Evolutionary conservation across 2,113 vertebrate species (phyloP), one percentile per base, ranked within the genome.

Genomic region (Trinectes maculatus): DNA sequence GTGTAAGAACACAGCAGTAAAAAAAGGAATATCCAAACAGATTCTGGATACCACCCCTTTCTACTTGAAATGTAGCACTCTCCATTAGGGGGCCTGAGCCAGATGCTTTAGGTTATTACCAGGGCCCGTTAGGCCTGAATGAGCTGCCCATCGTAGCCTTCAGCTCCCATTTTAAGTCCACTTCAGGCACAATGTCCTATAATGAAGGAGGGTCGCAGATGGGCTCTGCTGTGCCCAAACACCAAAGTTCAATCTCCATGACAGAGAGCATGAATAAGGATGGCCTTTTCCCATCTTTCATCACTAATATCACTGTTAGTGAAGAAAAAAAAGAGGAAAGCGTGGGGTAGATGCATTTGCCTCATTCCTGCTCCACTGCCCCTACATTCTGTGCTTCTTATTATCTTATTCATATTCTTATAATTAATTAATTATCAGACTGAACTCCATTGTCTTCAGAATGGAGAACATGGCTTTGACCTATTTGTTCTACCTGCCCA

Each of bases 191-290:
- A 84, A 83, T 65, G 69, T 76, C 71, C 57, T 34, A 39, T 83
- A 85, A 91, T 85, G 76, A 85, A 73, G 52, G 49, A 66, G 72
- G 52, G 75, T 82, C 85, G 61, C 56, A 71, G 54, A 5, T 37
- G 8, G 68, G 60, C 58, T 71, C 51, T 42, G 73, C 70, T 73
- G 25, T 47, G 68, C 76, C 82, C 57, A 24, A 69, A 56, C 57
- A 71, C 57, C 46, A 71, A 77, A 85, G 59, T 83, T 87, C 70
- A 77, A 84, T 80, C 74, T 74, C 66, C 47, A 73, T 59, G 77
- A 65, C 78, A 77, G 71, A 58, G 44, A 57, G 58, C 71, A 67
- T 81, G 66, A 85, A 85, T 87, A 87, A 80, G 77, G 80, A 87
- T 82, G 65, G 58, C 25, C 24, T 72, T 71, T 58, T 82, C 80